These are phyloP conservation scores for Tiaroga cobitis DNA, from an alignment of 2,797 vertebrate genomes.

Conservation along the genomic window DNA sequence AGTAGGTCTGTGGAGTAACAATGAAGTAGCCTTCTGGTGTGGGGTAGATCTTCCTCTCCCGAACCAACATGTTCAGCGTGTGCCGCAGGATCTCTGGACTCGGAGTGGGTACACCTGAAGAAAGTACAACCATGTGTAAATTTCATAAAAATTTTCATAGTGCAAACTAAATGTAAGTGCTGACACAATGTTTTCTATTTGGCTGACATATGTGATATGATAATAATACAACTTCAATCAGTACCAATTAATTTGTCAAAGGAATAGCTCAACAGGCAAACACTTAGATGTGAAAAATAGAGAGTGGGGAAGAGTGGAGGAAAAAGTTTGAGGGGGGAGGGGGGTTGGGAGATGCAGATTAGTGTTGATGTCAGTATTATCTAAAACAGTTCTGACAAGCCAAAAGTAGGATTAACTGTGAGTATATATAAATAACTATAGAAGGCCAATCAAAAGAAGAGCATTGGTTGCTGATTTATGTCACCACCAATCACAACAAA, in stretches of 20 bases:
- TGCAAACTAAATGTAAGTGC: not conserved
- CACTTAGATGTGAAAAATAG: constrained; percentile 6
- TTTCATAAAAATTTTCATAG: not conserved
- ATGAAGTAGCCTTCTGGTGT: constrained; percentile 99
- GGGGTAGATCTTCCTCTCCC: constrained; percentile 99
- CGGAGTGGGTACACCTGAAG: constrained; percentile 94
- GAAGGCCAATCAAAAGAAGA: constrained; percentile 35
- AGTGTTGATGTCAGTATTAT: constrained; percentile 41
- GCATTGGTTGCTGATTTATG: constrained; percentile 33
- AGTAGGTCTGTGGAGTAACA: constrained; percentile 98
- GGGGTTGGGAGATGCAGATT: not conserved
- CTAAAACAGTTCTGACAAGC: constrained; percentile 17
- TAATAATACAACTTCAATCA: constrained; percentile 4
- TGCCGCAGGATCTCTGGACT: constrained; percentile 97
- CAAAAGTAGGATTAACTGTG: constrained; percentile 36
- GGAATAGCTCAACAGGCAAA: constrained; percentile 4
- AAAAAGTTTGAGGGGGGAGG: not conserved
- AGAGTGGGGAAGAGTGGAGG: not conserved
- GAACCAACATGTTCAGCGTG: constrained; percentile 96
- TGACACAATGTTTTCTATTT: not conserved
- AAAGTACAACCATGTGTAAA: constrained; percentile 23
- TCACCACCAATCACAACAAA: constrained; percentile 53
- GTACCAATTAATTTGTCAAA: not conserved
- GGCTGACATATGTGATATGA: not conserved
- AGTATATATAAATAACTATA: constrained; percentile 39